These are phyloP conservation scores for Penaeus indicus DNA, from an alignment of 1,140 invertebrate species.

Conservation along the genomic window DNA sequence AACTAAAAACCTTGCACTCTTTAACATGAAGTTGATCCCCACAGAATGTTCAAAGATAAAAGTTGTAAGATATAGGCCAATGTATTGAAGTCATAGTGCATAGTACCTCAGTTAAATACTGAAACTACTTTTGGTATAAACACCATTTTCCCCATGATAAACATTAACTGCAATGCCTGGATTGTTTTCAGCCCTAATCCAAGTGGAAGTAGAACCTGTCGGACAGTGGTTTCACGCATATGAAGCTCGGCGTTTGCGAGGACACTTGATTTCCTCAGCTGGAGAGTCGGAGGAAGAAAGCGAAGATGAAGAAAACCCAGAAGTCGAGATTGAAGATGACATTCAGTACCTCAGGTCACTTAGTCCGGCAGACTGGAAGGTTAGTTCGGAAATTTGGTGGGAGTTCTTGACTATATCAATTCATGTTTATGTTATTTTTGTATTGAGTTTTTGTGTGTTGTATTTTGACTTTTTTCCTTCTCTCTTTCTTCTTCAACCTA, in stretches of 20 bases:
- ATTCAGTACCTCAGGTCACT: conserved; percentile 87
- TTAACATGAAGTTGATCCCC: too few species aligned
- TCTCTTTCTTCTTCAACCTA: too few species aligned
- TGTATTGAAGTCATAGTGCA: too few species aligned
- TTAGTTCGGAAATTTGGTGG: conserved; percentile 64
- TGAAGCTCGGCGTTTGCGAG: conserved; percentile 68
- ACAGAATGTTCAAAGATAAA: too few species aligned
- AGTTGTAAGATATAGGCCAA: too few species aligned
- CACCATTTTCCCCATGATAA: not conserved
- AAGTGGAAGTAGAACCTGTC: conserved; percentile 70
- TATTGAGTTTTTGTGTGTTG: not conserved
- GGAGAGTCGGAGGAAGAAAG: conserved; percentile 67
- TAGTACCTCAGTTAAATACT: too few species aligned
- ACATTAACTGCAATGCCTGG: not conserved
- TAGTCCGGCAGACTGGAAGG: conserved; percentile 97
- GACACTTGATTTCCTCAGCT: conserved; percentile 69
- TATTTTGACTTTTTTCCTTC: not conserved
- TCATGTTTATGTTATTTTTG: not conserved
- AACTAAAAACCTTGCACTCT: too few species aligned
- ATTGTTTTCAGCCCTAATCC: conserved; percentile 58
- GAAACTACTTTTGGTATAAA: not conserved
- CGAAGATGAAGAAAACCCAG: conserved; percentile 75
- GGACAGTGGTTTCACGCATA: conserved; percentile 72
- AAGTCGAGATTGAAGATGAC: conserved; percentile 79
- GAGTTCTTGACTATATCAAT: not conserved